These are phyloP conservation scores for Drusus annulatus DNA, from an alignment of 1,140 invertebrate genomes.

Conservation along the genomic window DNA sequence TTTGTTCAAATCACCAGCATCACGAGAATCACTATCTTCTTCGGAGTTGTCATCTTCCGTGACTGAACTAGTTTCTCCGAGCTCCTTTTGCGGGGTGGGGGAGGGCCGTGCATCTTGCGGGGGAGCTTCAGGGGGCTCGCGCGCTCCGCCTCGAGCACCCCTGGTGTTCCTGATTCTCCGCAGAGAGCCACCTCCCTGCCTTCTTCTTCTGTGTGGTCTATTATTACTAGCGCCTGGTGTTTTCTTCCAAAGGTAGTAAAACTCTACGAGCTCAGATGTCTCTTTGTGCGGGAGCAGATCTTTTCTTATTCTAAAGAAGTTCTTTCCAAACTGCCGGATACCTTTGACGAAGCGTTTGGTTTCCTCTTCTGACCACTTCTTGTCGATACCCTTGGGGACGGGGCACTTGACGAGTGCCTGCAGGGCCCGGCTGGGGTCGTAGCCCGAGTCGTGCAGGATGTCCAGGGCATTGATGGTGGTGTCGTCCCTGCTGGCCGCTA, in stretches of 20 bases:
- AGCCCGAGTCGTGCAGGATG: conserved; percentile 94
- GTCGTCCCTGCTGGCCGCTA: conserved; percentile 95
- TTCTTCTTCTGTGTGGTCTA: conserved; percentile 89
- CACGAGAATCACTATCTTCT: conserved; percentile 90
- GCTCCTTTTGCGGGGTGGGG: conserved; percentile 74
- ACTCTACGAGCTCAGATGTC: conserved; percentile 97
- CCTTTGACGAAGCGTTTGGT: conserved; percentile 99
- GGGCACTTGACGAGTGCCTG: conserved; percentile 98
- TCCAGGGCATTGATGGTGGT: conserved; percentile 98
- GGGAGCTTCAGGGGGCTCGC: conserved; percentile 65
- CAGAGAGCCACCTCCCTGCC: conserved; percentile 84
- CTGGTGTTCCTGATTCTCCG: conserved; percentile 89
- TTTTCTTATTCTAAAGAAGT: conserved; percentile 98
- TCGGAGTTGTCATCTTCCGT: conserved; percentile 94
- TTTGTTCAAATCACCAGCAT: conserved; percentile 68
- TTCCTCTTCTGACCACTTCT: conserved; percentile 98
- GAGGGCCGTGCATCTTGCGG: conserved; percentile 74
- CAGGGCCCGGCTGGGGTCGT: conserved; percentile 94
- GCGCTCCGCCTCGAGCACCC: conserved; percentile 76
- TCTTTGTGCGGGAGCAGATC: conserved; percentile 97
- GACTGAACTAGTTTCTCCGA: conserved; percentile 88
- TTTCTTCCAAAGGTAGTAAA: conserved; percentile 99
- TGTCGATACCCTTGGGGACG: conserved; percentile 95
- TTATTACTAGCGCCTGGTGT: conserved; percentile 98
- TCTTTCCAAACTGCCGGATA: conserved; percentile 97